Percentiles rank a stretch among this genome's conserved stretches.
Conservation (phyloP, 1,140 invertebrate genomes). For the Phymastichus coffea region DNA sequence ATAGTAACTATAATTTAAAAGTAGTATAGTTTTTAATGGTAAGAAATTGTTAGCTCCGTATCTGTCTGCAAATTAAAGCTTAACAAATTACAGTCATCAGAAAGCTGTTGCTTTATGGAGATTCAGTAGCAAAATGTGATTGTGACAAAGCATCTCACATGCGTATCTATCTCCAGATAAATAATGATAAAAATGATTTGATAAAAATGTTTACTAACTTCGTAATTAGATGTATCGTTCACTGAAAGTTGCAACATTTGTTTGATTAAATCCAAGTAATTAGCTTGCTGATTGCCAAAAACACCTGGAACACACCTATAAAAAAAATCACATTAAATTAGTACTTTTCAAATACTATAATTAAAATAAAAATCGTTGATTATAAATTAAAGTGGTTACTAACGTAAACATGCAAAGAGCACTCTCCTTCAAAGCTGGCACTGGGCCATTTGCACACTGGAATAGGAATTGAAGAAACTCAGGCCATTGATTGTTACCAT, state of each 20-base stretch:
- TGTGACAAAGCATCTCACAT: constrained; percentile 25
- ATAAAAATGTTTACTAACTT: constrained; percentile 50
- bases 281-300: constrained; percentile 92
- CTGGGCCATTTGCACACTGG: constrained; percentile 83
- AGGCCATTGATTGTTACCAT: constrained; percentile 95
- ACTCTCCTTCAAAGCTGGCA: constrained; percentile 84
- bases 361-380: not conserved
- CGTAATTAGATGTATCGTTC: constrained; percentile 67
- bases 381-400: constrained; percentile 43
- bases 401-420: constrained; percentile 93
- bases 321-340: constrained; percentile 27
- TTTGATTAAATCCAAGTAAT: constrained; percentile 91
- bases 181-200: not conserved
- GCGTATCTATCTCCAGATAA: constrained; percentile 48
- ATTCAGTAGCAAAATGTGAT: constrained; percentile 41
- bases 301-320: constrained; percentile 88
- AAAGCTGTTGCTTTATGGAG: constrained; percentile 49
- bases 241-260: constrained; percentile 88
- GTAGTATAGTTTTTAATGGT: not conserved
- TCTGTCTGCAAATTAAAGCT: constrained; percentile 56
- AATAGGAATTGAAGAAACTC: constrained; percentile 97
- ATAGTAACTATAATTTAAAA: constrained; percentile 1
- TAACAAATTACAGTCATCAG: constrained; percentile 57
- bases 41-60: constrained; percentile 47
- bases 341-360: not conserved